Evolutionary conservation across 92 coral and sea anemone genomes (phyloP).

Genomic region (Epizoanthus fatuus): DNA sequence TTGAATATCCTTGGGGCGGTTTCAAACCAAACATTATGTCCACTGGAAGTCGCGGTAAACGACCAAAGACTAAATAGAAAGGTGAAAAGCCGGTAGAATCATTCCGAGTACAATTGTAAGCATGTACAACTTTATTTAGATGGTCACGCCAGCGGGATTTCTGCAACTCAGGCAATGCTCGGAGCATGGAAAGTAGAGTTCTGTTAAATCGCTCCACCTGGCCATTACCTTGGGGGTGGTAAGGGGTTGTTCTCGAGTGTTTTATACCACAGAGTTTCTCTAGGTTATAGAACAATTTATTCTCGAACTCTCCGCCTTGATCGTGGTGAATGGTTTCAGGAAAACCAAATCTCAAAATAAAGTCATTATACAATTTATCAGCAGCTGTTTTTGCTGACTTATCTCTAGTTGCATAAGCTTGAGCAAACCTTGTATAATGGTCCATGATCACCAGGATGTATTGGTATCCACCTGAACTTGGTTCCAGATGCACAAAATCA

Average conservation of each 20-base stretch:
- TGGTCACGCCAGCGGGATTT: constrained; percentile 80
- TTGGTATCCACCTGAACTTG: constrained; percentile 62
- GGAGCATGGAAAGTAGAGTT: constrained; percentile 58
- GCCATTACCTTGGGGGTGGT: constrained; percentile 12
- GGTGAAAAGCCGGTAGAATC: constrained; percentile 79
- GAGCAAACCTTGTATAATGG: constrained; percentile 69
- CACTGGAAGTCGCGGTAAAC: constrained; percentile 67
- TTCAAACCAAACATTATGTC: constrained; percentile 73
- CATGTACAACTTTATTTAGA: constrained; percentile 73
- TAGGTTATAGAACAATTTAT: constrained; percentile 65
- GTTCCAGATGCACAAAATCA: constrained; percentile 64
- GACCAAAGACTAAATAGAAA: constrained; percentile 66
- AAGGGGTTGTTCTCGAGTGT: constrained; percentile 22
- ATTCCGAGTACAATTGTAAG: constrained; percentile 72
- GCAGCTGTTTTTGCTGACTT: constrained; percentile 71
- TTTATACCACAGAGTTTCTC: constrained; percentile 56
- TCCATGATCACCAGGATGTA: constrained; percentile 62
- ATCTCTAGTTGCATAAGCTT: constrained; percentile 63
- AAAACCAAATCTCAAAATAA: constrained; percentile 63
- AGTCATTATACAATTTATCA: constrained; percentile 57
- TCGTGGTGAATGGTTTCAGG: constrained; percentile 65
- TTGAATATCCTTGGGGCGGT: constrained; percentile 62
- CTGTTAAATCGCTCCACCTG: not conserved
- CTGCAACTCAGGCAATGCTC: constrained; percentile 63
- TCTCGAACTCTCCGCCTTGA: constrained; percentile 73